Evolutionary conservation across 2,113 vertebrate genomes (phyloP).

Genomic region (Lampris incognitus): DNA sequence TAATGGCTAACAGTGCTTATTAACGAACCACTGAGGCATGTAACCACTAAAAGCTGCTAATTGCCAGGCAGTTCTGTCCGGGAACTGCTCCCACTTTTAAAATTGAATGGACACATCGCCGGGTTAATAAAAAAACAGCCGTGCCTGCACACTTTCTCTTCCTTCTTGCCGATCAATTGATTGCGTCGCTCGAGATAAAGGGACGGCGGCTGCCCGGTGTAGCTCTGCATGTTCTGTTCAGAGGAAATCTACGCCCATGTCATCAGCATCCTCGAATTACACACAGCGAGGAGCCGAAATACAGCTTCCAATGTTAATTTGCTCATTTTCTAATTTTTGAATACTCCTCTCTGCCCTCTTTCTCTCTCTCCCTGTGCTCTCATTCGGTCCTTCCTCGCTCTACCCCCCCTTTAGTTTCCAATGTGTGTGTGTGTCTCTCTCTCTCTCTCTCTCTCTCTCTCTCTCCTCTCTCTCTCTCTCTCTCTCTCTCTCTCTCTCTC

Average conservation of each 20-base stretch:
- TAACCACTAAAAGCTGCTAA: conserved; percentile 18
- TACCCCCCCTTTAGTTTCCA: no score
- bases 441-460: not conserved
- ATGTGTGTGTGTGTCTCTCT: not conserved
- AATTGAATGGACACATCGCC: conserved; percentile 6
- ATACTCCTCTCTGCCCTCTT: no score
- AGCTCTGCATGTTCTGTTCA: not conserved
- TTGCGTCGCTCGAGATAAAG: not conserved
- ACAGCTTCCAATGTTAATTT: no score
- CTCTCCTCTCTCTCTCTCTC: not conserved
- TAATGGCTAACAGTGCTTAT: conserved; percentile 22
- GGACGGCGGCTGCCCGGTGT: not conserved
- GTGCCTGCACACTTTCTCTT: not conserved
- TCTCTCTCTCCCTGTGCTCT: no score
- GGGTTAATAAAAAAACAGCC: not conserved
- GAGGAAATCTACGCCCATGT: not conserved
- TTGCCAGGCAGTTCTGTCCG: conserved; percentile 16
- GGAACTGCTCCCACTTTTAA: conserved; percentile 8
- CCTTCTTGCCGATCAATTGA: not conserved
- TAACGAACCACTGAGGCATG: conserved; percentile 16
- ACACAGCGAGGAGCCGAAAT: not conserved
- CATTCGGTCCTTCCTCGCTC: no score
- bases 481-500: not conserved
- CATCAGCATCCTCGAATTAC: not conserved
- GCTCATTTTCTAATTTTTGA: no score